Conservation (phyloP, 2,888 invertebrate species). For the Prosapia bicincta region DNA sequence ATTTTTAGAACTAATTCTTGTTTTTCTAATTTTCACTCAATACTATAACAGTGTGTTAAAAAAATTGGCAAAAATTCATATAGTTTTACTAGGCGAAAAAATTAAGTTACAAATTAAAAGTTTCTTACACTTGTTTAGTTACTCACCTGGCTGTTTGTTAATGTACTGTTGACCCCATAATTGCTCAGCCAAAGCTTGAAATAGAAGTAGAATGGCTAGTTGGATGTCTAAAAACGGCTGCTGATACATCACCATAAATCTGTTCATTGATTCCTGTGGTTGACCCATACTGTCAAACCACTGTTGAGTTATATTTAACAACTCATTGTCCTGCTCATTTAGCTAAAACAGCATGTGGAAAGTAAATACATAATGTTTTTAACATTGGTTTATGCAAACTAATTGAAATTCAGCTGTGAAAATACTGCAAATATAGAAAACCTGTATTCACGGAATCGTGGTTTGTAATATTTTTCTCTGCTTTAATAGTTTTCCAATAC, state of each 20-base stretch:
- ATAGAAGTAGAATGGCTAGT: conserved; percentile 60
- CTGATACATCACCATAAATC: conserved; percentile 59
- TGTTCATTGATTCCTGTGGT: conserved; percentile 53
- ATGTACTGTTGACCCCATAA: conserved; percentile 78
- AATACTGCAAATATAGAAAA: no score
- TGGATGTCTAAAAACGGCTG: conserved; percentile 82
- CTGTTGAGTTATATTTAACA: conserved; percentile 52
- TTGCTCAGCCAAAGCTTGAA: conserved; percentile 64
- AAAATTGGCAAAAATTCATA: background rate
- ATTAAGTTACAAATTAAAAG: background rate
- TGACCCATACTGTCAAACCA: conserved; percentile 59
- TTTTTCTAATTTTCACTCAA: background rate
- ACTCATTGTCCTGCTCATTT: conserved; percentile 47
- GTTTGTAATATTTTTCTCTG: no score
- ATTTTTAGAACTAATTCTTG: background rate
- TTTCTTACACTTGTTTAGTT: conserved; percentile 33
- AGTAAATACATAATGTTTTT: no score
- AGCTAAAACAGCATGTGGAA: conserved; percentile 42
- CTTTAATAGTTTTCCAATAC: no score
- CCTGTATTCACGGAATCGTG: no score
- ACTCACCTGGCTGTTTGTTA: conserved; percentile 62
- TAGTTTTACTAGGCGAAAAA: background rate
- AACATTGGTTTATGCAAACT: no score
- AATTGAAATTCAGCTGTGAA: no score
- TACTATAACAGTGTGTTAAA: no score